phyloP scores from a whole-genome alignment of 2,797 vertebrate species.

The Falco novaeseelandiae region DNA sequence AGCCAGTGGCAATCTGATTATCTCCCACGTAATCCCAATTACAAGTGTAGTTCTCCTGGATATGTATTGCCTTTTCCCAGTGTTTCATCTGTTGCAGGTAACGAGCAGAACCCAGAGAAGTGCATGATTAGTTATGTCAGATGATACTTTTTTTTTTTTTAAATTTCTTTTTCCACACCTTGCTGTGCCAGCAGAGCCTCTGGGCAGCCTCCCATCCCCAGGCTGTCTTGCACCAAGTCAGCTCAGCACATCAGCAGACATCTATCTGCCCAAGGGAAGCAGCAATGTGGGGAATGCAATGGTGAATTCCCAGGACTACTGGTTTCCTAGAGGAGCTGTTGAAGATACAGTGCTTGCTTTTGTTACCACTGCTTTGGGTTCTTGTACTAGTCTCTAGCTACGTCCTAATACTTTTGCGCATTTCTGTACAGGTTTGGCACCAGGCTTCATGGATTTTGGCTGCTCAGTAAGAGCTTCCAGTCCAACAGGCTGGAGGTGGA shows the following conservation, averaged over 20 bases:
- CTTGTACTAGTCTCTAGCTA: neutral
- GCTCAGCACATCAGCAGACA: rapidly evolving
- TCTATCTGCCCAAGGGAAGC: neutral
- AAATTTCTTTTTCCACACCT: neutral
- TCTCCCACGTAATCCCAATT: constrained; percentile 27
- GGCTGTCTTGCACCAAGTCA: neutral
- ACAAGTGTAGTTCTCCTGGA: neutral
- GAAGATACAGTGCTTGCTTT: neutral
- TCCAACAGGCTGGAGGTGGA: neutral
- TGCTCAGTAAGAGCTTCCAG: neutral
- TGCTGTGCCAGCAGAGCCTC: neutral
- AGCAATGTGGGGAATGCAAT: neutral
- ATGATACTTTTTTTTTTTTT: neutral
- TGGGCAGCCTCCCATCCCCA: neutral
- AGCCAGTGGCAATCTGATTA: constrained; percentile 51
- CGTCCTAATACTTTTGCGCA: rapidly evolving
- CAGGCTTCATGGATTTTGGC: neutral
- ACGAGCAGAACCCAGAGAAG: neutral
- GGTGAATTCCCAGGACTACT: neutral
- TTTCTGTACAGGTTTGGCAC: neutral
- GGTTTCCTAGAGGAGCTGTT: neutral
- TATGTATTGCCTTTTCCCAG: neutral
- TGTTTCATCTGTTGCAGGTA: neutral
- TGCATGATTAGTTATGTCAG: neutral
- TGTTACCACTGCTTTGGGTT: neutral